Percentiles rank a stretch among this genome's conserved stretches.
Conservation (phyloP, 2,888 invertebrate species). For the Diarsia rubi region DNA sequence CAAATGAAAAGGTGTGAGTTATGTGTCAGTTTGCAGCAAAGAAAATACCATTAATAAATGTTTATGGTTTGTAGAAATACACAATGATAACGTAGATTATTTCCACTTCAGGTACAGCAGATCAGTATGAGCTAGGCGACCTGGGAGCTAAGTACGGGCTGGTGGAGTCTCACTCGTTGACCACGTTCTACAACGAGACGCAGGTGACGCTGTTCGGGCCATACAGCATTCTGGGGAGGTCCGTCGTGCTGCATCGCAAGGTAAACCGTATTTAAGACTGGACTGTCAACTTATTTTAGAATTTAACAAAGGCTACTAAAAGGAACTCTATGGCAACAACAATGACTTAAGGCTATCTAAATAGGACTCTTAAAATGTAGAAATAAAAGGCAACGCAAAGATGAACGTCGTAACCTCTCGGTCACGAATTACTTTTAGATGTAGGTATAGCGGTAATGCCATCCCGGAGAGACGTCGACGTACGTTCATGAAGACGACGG, state of each 20-base stretch:
- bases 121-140: constrained; percentile 97
- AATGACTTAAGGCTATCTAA: not conserved
- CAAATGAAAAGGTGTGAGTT: not conserved
- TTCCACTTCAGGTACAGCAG: constrained; percentile 92
- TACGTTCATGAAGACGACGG: no score
- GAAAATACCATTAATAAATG: not conserved
- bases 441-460: no score
- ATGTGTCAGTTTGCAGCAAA: not conserved
- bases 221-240: constrained; percentile 96
- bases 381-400: not conserved
- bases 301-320: not conserved
- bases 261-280: constrained; percentile 62
- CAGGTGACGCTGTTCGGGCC: constrained; percentile 95
- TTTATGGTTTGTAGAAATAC: not conserved
- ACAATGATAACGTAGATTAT: not conserved
- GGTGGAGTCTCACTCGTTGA: constrained; percentile 91
- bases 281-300: no score
- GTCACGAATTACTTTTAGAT: not conserved
- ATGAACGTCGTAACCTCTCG: not conserved
- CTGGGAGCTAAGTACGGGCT: constrained; percentile 96
- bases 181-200: constrained; percentile 94
- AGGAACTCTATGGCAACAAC: not conserved
- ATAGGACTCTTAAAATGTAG: not conserved
- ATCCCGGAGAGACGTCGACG: no score
- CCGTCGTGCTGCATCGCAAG: constrained; percentile 95